A percentile compares a stretch with the other conserved stretches of the same genome.
These are phyloP conservation scores for Yasuhikotakia modesta DNA, from an alignment of 2,797 vertebrate species.

Conservation along the genomic window DNA sequence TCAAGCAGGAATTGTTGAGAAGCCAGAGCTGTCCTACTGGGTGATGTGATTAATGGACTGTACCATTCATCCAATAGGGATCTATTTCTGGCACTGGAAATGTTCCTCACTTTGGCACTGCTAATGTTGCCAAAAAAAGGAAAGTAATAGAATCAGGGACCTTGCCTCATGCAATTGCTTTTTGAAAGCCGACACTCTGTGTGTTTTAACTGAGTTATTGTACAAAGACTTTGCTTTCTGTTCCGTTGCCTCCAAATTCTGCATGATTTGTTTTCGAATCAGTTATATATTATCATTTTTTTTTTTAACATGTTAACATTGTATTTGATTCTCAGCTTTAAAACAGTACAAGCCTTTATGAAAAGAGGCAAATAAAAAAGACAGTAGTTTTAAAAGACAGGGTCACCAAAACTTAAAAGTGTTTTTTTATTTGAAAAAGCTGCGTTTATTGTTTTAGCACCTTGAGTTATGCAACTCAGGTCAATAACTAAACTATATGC, in stretches of 20 bases:
- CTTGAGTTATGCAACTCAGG: background rate
- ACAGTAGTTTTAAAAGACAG: background rate
- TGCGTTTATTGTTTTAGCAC: background rate
- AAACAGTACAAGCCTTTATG: background rate
- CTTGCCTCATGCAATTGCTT: slow-evolving; percentile 22
- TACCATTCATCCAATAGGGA: slow-evolving; percentile 60
- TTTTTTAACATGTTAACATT: background rate
- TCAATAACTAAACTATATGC: no score
- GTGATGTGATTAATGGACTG: slow-evolving; percentile 67
- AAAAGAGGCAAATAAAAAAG: background rate
- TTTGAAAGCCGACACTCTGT: slow-evolving; percentile 41
- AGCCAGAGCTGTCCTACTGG: slow-evolving; percentile 20
- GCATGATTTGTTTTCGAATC: background rate
- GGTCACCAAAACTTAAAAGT: background rate
- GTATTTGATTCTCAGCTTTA: slow-evolving; percentile 7
- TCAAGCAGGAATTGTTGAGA: slow-evolving; percentile 30
- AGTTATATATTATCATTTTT: background rate
- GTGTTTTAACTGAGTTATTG: slow-evolving; percentile 27
- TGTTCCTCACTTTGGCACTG: slow-evolving; percentile 54
- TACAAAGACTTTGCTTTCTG: slow-evolving; percentile 9
- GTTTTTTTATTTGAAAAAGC: no score
- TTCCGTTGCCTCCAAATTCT: background rate
- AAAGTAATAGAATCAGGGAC: slow-evolving; percentile 43
- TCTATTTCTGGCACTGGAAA: slow-evolving; percentile 62
- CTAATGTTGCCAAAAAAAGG: slow-evolving; percentile 60